These are phyloP conservation scores for Drosophila percnosoma DNA, from an alignment of 2,888 invertebrate genomes.

Conservation along the genomic window DNA sequence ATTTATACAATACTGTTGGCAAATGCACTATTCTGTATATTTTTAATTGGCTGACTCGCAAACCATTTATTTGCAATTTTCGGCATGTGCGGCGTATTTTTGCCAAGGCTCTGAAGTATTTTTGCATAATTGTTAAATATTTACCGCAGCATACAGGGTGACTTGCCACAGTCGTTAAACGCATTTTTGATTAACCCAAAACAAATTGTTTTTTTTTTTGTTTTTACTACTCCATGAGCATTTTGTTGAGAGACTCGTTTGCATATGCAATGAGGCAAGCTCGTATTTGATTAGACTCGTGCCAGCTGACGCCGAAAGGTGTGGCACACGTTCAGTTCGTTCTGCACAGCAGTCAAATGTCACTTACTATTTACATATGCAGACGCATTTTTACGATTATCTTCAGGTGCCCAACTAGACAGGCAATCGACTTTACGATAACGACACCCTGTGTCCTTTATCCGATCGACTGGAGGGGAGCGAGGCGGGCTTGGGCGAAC, in stretches of 20 bases:
- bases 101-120: constrained; percentile 21
- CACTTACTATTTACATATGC: constrained; percentile 53
- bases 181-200: constrained; percentile 13
- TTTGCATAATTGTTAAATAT: constrained; percentile 58
- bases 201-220: constrained; percentile 9
- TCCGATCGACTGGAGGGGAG: not conserved
- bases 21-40: constrained; percentile 2
- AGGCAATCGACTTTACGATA: constrained; percentile 58
- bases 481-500: not conserved
- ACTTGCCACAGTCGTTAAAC: not conserved
- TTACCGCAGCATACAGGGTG: constrained; percentile 50
- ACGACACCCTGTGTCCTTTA: constrained; percentile 43
- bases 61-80: constrained; percentile 21
- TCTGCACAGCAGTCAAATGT: constrained; percentile 24
- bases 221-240: constrained; percentile 13
- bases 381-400: constrained; percentile 46
- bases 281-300: constrained; percentile 46
- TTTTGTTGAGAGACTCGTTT: constrained; percentile 22
- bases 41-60: constrained; percentile 25
- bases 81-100: constrained; percentile 7
- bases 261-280: constrained; percentile 25
- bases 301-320: constrained; percentile 30
- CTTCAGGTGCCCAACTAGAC: constrained; percentile 31
- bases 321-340: constrained; percentile 19
- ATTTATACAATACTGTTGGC: not conserved